Conservation (phyloP, 2,888 invertebrate species). For the Drosophila prolongata region DNA sequence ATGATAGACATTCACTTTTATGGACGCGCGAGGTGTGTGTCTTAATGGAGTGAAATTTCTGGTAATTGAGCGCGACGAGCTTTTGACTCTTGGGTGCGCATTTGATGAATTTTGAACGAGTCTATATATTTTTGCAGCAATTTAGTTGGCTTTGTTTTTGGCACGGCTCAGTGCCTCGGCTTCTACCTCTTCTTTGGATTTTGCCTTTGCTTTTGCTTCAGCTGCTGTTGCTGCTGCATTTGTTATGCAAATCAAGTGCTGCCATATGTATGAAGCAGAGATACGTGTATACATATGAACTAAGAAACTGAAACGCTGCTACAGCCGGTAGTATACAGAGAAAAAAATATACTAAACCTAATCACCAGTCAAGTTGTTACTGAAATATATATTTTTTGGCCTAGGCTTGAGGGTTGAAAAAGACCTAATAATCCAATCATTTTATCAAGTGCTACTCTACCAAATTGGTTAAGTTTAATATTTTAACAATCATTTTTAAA, state of each 20-base stretch:
- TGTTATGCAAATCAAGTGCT: conserved; percentile 78
- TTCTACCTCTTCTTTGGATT: conserved; percentile 23
- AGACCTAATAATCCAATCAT: no score
- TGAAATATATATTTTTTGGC: background rate
- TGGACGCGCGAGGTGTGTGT: conserved; percentile 67
- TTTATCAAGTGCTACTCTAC: no score
- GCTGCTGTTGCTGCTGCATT: conserved; percentile 60
- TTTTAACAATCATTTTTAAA: no score
- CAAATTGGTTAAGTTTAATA: no score
- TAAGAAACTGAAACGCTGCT: conserved; percentile 61
- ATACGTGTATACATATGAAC: conserved; percentile 33
- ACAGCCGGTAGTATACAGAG: conserved; percentile 35
- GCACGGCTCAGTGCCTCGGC: conserved; percentile 28
- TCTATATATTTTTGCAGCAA: conserved; percentile 42
- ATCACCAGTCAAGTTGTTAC: background rate
- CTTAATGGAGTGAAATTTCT: conserved; percentile 77
- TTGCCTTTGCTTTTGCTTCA: conserved; percentile 23
- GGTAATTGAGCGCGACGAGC: conserved; percentile 76
- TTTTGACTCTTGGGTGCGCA: conserved; percentile 61
- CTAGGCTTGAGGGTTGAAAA: background rate
- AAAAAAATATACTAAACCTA: background rate
- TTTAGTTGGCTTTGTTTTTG: conserved; percentile 37
- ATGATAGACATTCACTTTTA: conserved; percentile 79
- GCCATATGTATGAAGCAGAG: conserved; percentile 51
- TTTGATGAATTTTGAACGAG: conserved; percentile 68